Evolutionary conservation across 1,140 invertebrate genomes (phyloP), one percentile per base, ranked within the genome.

Genomic region (Drosophila virilis): DNA sequence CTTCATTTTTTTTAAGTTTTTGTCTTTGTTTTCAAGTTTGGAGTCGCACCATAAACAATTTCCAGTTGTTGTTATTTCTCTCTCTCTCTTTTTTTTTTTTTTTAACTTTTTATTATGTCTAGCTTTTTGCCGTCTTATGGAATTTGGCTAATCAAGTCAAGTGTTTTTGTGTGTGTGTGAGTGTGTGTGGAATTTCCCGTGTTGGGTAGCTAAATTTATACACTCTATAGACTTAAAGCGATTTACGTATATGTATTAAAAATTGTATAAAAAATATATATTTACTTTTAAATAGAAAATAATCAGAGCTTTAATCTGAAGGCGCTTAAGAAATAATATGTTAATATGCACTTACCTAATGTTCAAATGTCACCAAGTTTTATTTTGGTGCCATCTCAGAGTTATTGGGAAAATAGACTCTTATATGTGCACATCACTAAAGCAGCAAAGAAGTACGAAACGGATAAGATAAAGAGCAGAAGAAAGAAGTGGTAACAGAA

Each of bases 121-220:
- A 52, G 58, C 22, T 74, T 69, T 62, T 52, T 48, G 45, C 40
- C 28, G 45, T 58, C 13, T 67, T 57, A 40, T 84, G 76, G 72
- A 80, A 77, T 89, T 88, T 77, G 69, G 80, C 73, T 88, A 86
- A 88, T 88, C 73, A 64, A 75, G 66, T 73, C 64, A 48, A 80
- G 73, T 85, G 80, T 64, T 81, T 77, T 60, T 22, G 22, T 22
- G 22, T 22, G 22, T 22, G 22, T 22, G 22, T 3, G 22, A 9
- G 9, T 52, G 32, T 38, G 28, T 17, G 50, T 9, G 13, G 13
- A 54, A 12, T 38, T 38, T 32, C 22, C 17, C 9, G 6, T 28
- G 3, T 43, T 28, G 4, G 10, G 40, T 42, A 42, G 2, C n/a
- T 42, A 5, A 42, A 46, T 10, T 4, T 46, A 6, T 12, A 15